Evolutionary conservation across 2,113 vertebrate species (phyloP).

Genomic region (Pagrus major): DNA sequence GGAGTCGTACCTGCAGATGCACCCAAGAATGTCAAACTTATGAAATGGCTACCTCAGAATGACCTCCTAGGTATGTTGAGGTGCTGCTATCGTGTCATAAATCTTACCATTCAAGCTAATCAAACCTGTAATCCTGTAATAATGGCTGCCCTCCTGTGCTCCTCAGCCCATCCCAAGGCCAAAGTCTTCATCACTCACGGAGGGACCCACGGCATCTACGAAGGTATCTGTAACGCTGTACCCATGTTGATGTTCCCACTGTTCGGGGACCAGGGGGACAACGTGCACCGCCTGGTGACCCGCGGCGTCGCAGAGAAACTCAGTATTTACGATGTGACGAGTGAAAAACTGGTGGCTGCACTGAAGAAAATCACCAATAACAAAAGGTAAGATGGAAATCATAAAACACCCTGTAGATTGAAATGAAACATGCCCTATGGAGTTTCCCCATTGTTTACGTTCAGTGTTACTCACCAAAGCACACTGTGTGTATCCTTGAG

Average conservation of each 20-base stretch:
- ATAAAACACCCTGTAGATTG: too few relatives aligned
- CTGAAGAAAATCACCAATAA: constrained; percentile 87
- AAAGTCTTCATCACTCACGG: constrained; percentile 93
- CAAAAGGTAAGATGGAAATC: constrained; percentile 84
- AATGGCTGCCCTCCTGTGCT: constrained; percentile 7
- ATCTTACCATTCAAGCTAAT: not conserved
- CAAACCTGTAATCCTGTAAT: not conserved
- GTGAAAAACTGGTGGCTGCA: constrained; percentile 83
- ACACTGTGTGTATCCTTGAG: not conserved
- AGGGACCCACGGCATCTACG: constrained; percentile 92
- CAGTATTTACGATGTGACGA: constrained; percentile 85
- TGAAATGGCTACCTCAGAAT: constrained; percentile 98
- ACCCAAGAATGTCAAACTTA: constrained; percentile 87
- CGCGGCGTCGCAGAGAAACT: constrained; percentile 88
- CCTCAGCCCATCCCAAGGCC: constrained; percentile 90
- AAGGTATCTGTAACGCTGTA: constrained; percentile 91
- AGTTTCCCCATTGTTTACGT: too few relatives aligned
- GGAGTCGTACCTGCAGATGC: constrained; percentile 84
- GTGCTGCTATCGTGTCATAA: not conserved
- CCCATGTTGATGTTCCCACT: constrained; percentile 95
- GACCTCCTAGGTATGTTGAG: constrained; percentile 90
- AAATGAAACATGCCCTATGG: not conserved
- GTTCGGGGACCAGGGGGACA: constrained; percentile 94
- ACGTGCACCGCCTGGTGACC: constrained; percentile 85
- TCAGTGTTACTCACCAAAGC: not conserved